These are phyloP conservation scores for Porphyrio hochstetteri DNA, from an alignment of 2,113 vertebrate species.

Conservation along the genomic window DNA sequence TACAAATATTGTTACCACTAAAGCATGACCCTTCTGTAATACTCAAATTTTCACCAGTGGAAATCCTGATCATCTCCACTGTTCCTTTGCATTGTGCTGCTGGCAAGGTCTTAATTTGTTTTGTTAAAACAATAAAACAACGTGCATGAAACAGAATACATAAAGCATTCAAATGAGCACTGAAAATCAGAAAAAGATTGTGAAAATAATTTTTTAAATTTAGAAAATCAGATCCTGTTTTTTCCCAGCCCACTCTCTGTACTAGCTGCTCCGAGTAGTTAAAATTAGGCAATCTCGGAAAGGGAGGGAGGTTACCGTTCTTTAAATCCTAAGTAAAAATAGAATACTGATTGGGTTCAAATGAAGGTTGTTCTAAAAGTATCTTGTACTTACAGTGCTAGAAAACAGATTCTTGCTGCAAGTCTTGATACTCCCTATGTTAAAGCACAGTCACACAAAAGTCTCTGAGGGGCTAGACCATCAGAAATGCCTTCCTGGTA, in stretches of 20 bases:
- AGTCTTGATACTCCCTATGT: not conserved
- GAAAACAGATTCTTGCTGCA: not conserved
- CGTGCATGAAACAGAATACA: not conserved
- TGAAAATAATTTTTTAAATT: not conserved
- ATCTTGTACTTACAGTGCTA: not conserved
- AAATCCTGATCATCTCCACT: not conserved
- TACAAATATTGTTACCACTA: not conserved
- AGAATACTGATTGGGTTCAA: conserved; percentile 56
- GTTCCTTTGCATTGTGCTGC: not conserved
- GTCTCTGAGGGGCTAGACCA: not conserved
- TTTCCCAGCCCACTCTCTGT: not conserved
- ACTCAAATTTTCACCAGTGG: not conserved
- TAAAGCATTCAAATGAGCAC: not conserved
- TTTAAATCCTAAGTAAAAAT: conserved; percentile 65
- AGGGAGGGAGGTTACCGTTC: not conserved
- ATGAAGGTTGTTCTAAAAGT: conserved; percentile 46
- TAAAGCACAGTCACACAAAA: not conserved
- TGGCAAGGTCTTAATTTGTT: not conserved
- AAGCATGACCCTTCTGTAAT: not conserved
- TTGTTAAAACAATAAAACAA: not conserved
- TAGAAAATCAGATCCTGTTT: not conserved
- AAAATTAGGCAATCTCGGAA: not conserved
- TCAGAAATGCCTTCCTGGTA: not conserved
- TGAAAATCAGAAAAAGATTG: not conserved
- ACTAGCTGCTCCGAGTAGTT: not conserved